These are phyloP conservation scores for Rhodophaea formosa DNA, from an alignment of 2,888 invertebrate species.

Conservation along the genomic window DNA sequence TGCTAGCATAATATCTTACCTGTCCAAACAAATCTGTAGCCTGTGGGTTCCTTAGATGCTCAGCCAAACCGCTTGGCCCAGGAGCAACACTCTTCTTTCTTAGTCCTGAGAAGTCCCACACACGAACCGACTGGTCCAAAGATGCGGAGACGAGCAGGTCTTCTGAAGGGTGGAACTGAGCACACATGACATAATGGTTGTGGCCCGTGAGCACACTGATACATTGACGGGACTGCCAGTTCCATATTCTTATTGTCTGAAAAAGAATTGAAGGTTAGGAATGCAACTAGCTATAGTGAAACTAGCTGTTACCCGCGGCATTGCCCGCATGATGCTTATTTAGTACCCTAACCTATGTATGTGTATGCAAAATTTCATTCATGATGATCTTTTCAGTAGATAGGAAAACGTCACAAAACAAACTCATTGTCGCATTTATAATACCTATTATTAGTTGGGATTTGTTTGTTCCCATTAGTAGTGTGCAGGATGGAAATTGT, in stretches of 20 bases:
- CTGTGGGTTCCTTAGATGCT: constrained; percentile 91
- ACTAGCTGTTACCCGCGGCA: too few relatives aligned
- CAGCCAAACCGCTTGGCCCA: constrained; percentile 94
- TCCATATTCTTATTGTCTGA: constrained; percentile 98
- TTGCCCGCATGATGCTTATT: too few relatives aligned
- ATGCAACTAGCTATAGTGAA: too few relatives aligned
- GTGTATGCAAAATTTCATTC: too few relatives aligned
- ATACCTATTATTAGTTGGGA: too few relatives aligned
- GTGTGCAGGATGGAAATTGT: too few relatives aligned
- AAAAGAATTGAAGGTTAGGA: constrained; percentile 22
- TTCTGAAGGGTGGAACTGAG: constrained; percentile 97
- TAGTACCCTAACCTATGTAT: too few relatives aligned
- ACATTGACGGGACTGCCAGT: constrained; percentile 99
- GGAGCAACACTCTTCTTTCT: constrained; percentile 99
- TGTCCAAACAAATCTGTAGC: constrained; percentile 97
- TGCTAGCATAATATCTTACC: too few relatives aligned
- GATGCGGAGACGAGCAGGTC: constrained; percentile 99
- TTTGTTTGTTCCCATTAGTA: too few relatives aligned
- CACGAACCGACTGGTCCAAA: constrained; percentile 97
- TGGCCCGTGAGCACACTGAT: constrained; percentile 97
- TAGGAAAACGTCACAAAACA: too few relatives aligned
- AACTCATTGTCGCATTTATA: too few relatives aligned
- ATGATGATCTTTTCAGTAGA: too few relatives aligned
- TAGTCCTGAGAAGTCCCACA: constrained; percentile 98
- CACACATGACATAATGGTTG: constrained; percentile 99